A percentile compares a stretch with the other conserved stretches of the same genome.
phyloP scores from a whole-genome alignment of 2,113 vertebrate species.

The Pygoscelis antarcticus region DNA sequence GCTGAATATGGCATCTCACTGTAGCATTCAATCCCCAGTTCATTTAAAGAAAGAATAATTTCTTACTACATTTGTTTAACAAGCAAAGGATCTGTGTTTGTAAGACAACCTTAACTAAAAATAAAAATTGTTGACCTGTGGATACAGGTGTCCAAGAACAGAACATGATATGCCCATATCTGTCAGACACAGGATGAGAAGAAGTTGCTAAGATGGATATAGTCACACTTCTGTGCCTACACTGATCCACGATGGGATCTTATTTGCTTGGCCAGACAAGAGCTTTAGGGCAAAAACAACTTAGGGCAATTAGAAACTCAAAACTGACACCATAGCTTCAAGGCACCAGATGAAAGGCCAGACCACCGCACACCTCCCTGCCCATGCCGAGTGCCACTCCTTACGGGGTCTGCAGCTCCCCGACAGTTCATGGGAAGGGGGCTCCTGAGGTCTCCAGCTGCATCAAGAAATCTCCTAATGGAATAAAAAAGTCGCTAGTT shows the following conservation, averaged over 20 bases:
- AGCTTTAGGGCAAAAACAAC: neutral
- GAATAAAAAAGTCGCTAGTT: neutral
- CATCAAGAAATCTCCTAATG: neutral
- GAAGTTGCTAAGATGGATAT: neutral
- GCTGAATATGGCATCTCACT: neutral
- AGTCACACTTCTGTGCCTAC: neutral
- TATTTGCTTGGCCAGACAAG: neutral
- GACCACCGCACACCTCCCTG: neutral
- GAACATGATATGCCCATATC: accelerated
- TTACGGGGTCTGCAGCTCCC: neutral
- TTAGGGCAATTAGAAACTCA: neutral
- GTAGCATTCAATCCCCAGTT: neutral
- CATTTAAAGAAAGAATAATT: neutral
- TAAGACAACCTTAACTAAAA: neutral
- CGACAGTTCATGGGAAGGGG: neutral
- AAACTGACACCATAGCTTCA: neutral
- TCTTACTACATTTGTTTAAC: neutral
- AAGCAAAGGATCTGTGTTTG: neutral
- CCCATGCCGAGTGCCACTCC: neutral
- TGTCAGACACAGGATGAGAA: neutral
- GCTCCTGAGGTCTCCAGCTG: neutral
- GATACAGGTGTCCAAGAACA: neutral
- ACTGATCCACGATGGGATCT: neutral
- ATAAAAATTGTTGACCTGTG: neutral
- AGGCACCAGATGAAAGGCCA: neutral